Base-by-base conservation (phyloP, 2,797 vertebrate genomes). In the Pantherophis alleghaniensis region DNA sequence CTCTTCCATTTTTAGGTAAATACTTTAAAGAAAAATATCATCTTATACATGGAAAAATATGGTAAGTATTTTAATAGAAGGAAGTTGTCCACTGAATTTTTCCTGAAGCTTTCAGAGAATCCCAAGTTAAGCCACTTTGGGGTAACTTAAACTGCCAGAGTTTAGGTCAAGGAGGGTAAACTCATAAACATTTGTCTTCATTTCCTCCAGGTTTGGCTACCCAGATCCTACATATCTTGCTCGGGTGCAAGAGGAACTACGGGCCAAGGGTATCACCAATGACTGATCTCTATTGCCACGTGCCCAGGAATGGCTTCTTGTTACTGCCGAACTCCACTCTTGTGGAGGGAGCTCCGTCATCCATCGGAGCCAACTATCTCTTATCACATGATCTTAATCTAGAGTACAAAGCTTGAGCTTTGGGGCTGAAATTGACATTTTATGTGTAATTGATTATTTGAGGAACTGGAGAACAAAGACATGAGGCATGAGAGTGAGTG, bases 141-240 rank as follows among this genome's bases (percentile, higher is more conserved):
- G 18, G 51, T 87, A n/a, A 16, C 51, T 53, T 87, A 87, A 87
- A 55, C 53, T 26, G 69, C 22, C 10, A 22, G 24, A 7, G 92
- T 56, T 18, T 66, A 37, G 60, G 0, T 13, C 57, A 69, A 42
- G 57, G 20, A 47, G 4, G 18, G n/a, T 57, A 59, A 7, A 1
- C 56, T 42, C 61, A 74, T 94, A 74, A 92, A 28, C 66, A 55
- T 86, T 94, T 63, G 2, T 93, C 88, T 95, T 53, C 95, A 28
- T 94, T 95, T 96, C 93, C 96, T 94, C 93, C 97, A 99, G 99
- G 97, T 99, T 99, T 96, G 99, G 98, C 95, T 99, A 99, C 97
- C 99, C 99, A 83, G 99, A 99, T 97, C 99, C 99, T 92, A 99
- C 98, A 92, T 99, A 99, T 97, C 97, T 99, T 97, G 98, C 98